phyloP scores from a whole-genome alignment of 2,113 vertebrate species.

The Barnardius zonarius region DNA sequence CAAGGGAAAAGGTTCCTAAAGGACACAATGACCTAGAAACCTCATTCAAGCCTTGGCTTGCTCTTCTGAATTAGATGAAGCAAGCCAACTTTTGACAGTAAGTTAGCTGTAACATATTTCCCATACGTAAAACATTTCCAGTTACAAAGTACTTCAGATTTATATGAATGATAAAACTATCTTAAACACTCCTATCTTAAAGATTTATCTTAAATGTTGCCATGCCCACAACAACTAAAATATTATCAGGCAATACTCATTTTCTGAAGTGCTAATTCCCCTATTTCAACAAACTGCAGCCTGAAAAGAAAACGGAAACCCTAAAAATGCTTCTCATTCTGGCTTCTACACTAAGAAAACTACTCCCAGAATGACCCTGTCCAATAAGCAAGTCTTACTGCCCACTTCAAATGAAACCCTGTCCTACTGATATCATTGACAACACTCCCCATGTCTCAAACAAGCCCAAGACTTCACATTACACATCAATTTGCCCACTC shows the following conservation, averaged over 20 bases:
- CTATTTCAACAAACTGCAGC: neutral
- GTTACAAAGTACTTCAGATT: constrained; percentile 29
- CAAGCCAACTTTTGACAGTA: neutral
- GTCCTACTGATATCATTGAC: neutral
- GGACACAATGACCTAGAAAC: constrained; percentile 52
- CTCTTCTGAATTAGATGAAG: neutral
- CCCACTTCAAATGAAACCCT: neutral
- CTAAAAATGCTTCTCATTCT: constrained; percentile 10
- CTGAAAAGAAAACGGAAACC: constrained; percentile 23
- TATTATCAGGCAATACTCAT: neutral
- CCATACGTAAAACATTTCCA: neutral
- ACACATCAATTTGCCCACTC: neutral
- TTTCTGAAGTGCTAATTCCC: constrained; percentile 19
- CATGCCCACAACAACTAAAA: neutral
- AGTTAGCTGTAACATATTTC: neutral
- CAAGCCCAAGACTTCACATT: neutral
- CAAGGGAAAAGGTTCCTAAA: constrained; percentile 27
- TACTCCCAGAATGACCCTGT: neutral
- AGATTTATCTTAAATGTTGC: neutral
- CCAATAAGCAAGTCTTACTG: neutral
- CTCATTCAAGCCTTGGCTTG: constrained; percentile 11
- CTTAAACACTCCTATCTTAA: neutral
- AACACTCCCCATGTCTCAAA: neutral
- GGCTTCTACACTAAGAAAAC: neutral
- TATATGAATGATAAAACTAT: constrained; percentile 43